These are phyloP conservation scores for Scaptomyza montana DNA, from an alignment of 1,140 invertebrate species.

Conservation along the genomic window DNA sequence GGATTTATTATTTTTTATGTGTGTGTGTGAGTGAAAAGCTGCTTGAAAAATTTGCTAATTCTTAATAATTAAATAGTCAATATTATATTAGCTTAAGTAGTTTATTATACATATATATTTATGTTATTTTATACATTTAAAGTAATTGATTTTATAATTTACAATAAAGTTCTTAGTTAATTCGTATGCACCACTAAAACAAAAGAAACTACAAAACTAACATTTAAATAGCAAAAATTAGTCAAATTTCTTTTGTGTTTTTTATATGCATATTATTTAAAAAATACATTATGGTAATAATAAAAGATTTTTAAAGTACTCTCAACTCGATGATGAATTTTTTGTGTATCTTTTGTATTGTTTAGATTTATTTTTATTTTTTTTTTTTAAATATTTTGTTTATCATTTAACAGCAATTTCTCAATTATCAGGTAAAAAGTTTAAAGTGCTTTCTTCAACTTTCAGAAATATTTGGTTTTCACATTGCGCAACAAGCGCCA, in stretches of 20 bases:
- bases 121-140: slow-evolving; percentile 74
- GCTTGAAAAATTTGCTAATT: slow-evolving; percentile 77
- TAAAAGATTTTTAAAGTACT: slow-evolving; percentile 58
- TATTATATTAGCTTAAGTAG: slow-evolving; percentile 60
- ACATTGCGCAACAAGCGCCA: slow-evolving; percentile 77
- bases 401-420: slow-evolving; percentile 74
- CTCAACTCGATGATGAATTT: slow-evolving; percentile 42
- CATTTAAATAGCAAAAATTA: slow-evolving; percentile 74
- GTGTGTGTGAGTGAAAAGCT: slow-evolving; percentile 46
- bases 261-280: slow-evolving; percentile 57
- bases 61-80: slow-evolving; percentile 67
- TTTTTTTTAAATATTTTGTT: slow-evolving; percentile 48
- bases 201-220: slow-evolving; percentile 61
- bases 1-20: slow-evolving; percentile 9
- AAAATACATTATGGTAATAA: slow-evolving; percentile 71
- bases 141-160: slow-evolving; percentile 51
- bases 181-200: slow-evolving; percentile 35
- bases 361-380: slow-evolving; percentile 31
- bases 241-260: slow-evolving; percentile 50
- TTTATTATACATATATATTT: slow-evolving; percentile 51
- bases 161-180: slow-evolving; percentile 20
- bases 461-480: slow-evolving; percentile 83
- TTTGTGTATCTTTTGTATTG: slow-evolving; percentile 2
- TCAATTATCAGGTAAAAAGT: slow-evolving; percentile 82
- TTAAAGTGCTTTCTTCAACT: slow-evolving; percentile 78